Evolutionary conservation across 1,140 invertebrate genomes (phyloP).

Genomic region (Yoshiicerus persimilis): DNA sequence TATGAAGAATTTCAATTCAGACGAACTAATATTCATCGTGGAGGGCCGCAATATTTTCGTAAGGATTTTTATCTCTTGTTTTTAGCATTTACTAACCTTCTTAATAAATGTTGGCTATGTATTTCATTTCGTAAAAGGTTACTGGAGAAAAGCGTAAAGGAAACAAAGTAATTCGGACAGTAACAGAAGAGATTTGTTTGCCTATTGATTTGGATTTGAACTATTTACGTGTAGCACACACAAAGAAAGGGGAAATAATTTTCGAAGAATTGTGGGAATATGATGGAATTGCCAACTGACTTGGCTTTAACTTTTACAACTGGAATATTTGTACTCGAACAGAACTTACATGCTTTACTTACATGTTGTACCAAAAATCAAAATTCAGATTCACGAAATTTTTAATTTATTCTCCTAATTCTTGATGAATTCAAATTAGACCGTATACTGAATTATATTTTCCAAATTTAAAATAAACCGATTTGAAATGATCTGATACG

Average conservation of each 20-base stretch:
- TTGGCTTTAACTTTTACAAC: background rate
- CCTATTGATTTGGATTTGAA: background rate
- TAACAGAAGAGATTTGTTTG: background rate
- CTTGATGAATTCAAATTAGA: too few species aligned
- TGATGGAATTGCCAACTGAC: background rate
- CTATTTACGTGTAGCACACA: background rate
- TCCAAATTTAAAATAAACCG: too few species aligned
- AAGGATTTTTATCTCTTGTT: background rate
- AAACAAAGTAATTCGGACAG: background rate
- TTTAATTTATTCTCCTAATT: too few species aligned
- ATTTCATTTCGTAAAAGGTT: background rate
- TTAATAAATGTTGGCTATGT: background rate
- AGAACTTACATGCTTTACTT: too few species aligned
- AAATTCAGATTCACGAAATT: too few species aligned
- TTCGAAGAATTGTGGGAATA: background rate
- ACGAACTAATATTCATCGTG: background rate
- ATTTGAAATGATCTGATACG: too few species aligned
- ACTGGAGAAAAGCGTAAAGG: background rate
- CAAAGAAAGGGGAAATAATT: background rate
- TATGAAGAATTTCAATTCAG: background rate
- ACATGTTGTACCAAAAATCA: too few species aligned
- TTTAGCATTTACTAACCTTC: background rate
- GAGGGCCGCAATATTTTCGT: background rate
- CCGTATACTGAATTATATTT: too few species aligned
- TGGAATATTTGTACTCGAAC: too few species aligned